Conservation (phyloP, 2,113 vertebrate species). For the Anoura caudifer region DNA sequence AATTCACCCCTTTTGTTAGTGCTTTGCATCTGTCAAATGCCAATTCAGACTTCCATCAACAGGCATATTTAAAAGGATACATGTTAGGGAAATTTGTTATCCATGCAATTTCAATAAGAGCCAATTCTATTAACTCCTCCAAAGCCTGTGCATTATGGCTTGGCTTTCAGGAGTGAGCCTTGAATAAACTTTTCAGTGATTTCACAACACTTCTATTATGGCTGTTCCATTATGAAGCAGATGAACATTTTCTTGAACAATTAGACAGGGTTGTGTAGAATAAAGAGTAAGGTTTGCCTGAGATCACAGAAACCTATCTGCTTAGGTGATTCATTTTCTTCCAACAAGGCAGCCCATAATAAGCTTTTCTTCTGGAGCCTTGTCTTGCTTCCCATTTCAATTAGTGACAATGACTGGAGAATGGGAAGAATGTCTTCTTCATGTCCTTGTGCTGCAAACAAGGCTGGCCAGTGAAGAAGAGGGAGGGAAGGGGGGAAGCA, state of each 20-base stretch:
- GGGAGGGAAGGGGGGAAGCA: neutral
- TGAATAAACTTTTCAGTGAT: conserved; percentile 87
- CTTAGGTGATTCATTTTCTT: conserved; percentile 87
- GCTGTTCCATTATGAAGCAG: conserved; percentile 83
- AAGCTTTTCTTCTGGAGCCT: conserved; percentile 85
- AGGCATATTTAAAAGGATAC: conserved; percentile 63
- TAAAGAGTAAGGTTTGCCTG: conserved; percentile 81
- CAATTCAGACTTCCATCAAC: conserved; percentile 67
- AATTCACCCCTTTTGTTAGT: conserved; percentile 53
- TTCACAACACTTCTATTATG: conserved; percentile 83
- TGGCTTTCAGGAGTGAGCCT: conserved; percentile 79
- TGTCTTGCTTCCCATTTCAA: conserved; percentile 86
- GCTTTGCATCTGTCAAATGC: conserved; percentile 59
- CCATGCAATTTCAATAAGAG: conserved; percentile 79
- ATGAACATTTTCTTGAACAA: conserved; percentile 87
- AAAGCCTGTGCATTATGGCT: conserved; percentile 77
- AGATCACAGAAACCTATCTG: conserved; percentile 85
- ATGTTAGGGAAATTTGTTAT: conserved; percentile 77
- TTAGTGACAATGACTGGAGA: conserved; percentile 79
- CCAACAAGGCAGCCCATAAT: conserved; percentile 84
- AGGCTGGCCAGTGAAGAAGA: conserved; percentile 77
- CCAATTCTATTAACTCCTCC: conserved; percentile 83
- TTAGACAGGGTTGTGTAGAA: conserved; percentile 78
- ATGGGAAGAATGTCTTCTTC: conserved; percentile 82
- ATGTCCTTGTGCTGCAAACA: conserved; percentile 82